Evolutionary conservation across 2,113 vertebrate species (phyloP).

Genomic region (Sinosuthora webbiana): DNA sequence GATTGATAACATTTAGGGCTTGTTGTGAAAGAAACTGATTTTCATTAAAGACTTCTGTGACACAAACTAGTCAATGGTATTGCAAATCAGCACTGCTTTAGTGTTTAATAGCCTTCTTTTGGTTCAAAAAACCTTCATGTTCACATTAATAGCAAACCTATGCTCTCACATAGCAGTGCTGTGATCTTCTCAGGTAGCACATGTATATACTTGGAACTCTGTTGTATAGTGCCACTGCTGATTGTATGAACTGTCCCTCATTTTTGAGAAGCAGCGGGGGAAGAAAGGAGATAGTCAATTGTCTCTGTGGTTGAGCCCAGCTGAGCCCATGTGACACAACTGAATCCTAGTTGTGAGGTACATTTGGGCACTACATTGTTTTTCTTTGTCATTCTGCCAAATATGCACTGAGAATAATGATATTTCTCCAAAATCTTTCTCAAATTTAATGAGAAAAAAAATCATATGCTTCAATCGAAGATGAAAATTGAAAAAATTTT

Average conservation of each 20-base stretch:
- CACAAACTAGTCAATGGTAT: background rate
- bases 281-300: background rate
- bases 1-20: conserved; percentile 27
- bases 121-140: background rate
- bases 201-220: accelerated
- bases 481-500: background rate
- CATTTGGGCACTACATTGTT: background rate
- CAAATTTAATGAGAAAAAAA: background rate
- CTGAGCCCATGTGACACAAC: background rate
- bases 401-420: background rate
- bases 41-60: background rate
- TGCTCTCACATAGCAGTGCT: background rate
- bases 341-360: background rate
- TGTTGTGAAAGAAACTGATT: background rate
- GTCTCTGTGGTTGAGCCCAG: background rate
- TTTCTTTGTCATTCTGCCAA: background rate
- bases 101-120: background rate
- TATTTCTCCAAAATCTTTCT: background rate
- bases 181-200: background rate
- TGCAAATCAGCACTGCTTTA: background rate
- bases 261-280: background rate
- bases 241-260: background rate
- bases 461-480: background rate
- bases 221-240: background rate
- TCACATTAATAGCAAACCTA: background rate